Evolutionary conservation across 2,888 invertebrate genomes (phyloP).

Genomic region (Mayetiola destructor): DNA sequence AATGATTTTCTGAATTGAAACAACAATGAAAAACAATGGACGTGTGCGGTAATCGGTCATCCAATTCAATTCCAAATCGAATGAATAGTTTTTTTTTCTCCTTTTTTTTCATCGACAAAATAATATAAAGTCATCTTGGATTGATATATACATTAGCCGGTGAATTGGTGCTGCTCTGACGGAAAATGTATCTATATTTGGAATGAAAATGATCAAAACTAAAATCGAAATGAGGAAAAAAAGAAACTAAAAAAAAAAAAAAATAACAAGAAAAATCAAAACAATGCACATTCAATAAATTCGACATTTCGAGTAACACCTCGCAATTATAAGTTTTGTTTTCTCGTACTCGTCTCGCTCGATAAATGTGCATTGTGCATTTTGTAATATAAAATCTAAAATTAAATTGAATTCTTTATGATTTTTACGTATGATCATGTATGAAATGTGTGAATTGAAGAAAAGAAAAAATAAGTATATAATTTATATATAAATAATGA

Average conservation of each 20-base stretch:
- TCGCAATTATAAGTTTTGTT: constrained; percentile 4
- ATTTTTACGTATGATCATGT: no score
- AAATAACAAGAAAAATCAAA: neutral
- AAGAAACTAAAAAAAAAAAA: neutral
- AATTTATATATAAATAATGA: no score
- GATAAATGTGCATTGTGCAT: constrained; percentile 9
- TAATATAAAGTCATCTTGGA: no score
- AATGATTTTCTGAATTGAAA: no score
- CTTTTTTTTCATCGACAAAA: no score
- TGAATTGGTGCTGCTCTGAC: neutral
- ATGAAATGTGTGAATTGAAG: no score
- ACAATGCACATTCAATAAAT: constrained; percentile 7
- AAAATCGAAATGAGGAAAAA: neutral
- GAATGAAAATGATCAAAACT: neutral
- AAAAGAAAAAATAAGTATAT: no score
- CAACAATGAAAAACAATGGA: no score
- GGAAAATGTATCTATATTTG: neutral
- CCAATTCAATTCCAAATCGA: no score
- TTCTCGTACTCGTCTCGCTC: constrained; percentile 10
- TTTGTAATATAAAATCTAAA: constrained; percentile 1
- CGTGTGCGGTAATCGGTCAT: no score
- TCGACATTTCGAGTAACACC: constrained; percentile 13
- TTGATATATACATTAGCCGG: neutral
- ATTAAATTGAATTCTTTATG: no score
- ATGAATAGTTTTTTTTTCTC: no score